Evolutionary conservation across 2,113 vertebrate species (phyloP), one percentile per base, ranked within the genome.

Genomic region (Desmodus rotundus): DNA sequence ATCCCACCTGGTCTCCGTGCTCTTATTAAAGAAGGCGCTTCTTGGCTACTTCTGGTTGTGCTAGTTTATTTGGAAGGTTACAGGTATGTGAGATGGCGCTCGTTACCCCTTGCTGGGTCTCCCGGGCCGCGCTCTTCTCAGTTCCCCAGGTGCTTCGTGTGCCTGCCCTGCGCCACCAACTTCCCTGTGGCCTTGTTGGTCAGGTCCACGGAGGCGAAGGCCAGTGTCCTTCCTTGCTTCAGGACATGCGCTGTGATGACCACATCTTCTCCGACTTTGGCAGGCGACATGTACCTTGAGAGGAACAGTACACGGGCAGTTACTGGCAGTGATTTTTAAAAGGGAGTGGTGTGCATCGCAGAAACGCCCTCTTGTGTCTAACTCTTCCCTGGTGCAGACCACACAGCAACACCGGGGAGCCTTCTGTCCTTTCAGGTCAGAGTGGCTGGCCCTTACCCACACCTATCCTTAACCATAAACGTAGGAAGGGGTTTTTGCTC

Each of bases 201-300:
- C 96, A 99, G 98, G 97, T 99, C 99, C 92, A 99, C 99, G 0
- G 98, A 99, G 38, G 99, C 98, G 97, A 99, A 99, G 0, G 99
- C 99, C 76, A 99, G 72, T 17, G 94, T 99, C 97, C 95, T 98
- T 90, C 99, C 99, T 98, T 99, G 98, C 97, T 99, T 99, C 98
- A 99, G 97, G 96, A 99, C 95, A 58, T 99, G 98, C 50, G 99
- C 99, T 24, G 99, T 99, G 93, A 99, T 99, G 92, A 99, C 82
- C 50, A 99, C 61, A 0, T 99, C 99, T 87, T 99, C 99, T 96
- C 99, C 99, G 26, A 99, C 65, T 97, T 99, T 99, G 78, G 99
- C 99, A 93, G 99, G 99, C 87, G 99, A 99, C 98, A 99, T 98
- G 33, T 99, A 99, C 98, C 99, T 99, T 98, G 81, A 98, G 97